Base-by-base conservation (phyloP, 2,113 vertebrate genomes). In the Morone saxatilis region DNA sequence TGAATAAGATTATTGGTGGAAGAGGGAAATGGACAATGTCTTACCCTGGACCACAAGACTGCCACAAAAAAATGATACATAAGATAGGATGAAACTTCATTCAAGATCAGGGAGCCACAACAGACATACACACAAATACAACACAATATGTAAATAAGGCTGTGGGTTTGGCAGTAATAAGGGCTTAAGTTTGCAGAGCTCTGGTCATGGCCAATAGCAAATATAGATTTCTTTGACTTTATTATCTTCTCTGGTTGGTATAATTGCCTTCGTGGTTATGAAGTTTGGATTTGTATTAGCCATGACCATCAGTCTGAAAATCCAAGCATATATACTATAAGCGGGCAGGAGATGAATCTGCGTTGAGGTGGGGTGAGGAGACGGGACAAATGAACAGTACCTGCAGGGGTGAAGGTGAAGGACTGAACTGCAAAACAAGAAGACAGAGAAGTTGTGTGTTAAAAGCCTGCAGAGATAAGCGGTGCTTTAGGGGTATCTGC, bases 391-490 rank as follows among this genome's bases (percentile, higher is more conserved):
- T 95, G 95, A 96, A 96, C 96, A 97, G 93, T 96, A 96, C 96
- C 96, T 97, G 96, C 95, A 96, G 95, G 95, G 93, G 95, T 97
- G 96, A 98, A 97, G 95, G 96, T 96, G 96, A 97, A 98, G 94
- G 96, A 96, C 94, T 96, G 96, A 92, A 97, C 96, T 97, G 95
- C 93, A 97, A 97, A 97, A 97, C 94, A 97, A 96, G 96, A 97
- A 97, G 96, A 95, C 94, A 97, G 96, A 96, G 91, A 96, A 95
- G 95, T 94, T 84, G 90, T 91, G 95, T 90, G 94, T 96, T 96
- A 96, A 94, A 91, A 95, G 93, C 94, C 90, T 94, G 94, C 85
- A 88, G 92, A 84, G 89, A 80, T 76, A 81, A 87, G 90, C 78
- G 73, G 87, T 75, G 91, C 91, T 93, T 90, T 81, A 86, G 84